These are phyloP conservation scores for Bombus terrestris DNA, from an alignment of 1,140 invertebrate species.

Conservation along the genomic window DNA sequence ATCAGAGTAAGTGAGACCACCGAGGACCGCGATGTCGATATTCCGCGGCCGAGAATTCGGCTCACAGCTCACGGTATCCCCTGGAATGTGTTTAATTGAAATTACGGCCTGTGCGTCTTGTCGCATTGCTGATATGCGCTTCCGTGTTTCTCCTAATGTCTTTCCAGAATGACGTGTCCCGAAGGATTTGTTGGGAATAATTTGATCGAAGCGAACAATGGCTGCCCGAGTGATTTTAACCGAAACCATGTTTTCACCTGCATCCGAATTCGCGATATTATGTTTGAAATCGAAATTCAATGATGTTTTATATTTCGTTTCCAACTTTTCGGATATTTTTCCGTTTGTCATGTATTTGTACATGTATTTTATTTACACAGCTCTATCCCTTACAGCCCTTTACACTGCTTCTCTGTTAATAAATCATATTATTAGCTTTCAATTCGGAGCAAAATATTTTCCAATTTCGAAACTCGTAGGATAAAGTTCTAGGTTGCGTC, in stretches of 20 bases:
- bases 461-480: not conserved
- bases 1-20: conserved; percentile 31
- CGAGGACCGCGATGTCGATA: conserved; percentile 29
- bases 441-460: not conserved
- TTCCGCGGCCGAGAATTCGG: conserved; percentile 43
- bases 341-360: too few species aligned
- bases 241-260: not conserved
- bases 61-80: conserved; percentile 24
- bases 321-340: too few species aligned
- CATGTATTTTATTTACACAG: too few species aligned
- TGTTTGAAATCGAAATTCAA: too few species aligned
- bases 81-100: conserved; percentile 56
- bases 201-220: not conserved
- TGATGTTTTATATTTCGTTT: too few species aligned
- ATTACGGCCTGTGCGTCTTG: conserved; percentile 35
- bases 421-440: too few species aligned
- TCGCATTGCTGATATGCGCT: not conserved
- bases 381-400: too few species aligned
- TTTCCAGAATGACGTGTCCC: not conserved
- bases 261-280: too few species aligned
- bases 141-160: not conserved
- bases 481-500: not conserved
- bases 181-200: not conserved
- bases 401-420: too few species aligned
- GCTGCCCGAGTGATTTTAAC: not conserved